Conservation (phyloP, 2,797 vertebrate species). For the Neosilurus mollespiculum region DNA sequence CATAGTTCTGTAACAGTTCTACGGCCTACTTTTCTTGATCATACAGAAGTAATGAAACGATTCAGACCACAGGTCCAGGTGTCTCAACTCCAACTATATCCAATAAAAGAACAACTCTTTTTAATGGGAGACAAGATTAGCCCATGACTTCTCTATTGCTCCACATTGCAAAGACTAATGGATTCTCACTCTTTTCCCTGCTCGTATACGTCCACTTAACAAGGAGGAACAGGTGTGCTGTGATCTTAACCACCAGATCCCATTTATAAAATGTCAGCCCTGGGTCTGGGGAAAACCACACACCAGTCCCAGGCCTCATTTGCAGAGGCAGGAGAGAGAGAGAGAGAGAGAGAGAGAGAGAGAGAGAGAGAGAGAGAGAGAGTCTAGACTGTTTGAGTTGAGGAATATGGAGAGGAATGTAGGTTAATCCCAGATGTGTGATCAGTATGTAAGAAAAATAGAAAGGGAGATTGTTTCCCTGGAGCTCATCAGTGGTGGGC, state of each 20-base stretch:
- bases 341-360: background rate
- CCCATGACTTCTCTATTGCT: constrained; percentile 41
- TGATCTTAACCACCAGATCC: constrained; percentile 44
- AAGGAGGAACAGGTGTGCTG: constrained; percentile 54
- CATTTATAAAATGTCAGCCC: constrained; percentile 56
- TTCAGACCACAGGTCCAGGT: constrained; percentile 1
- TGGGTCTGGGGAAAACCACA: constrained; percentile 18
- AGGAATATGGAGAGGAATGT: constrained; percentile 19
- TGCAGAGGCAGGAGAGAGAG: constrained; percentile 19
- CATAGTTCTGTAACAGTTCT: background rate
- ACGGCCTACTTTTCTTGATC: constrained; percentile 1
- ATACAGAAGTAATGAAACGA: background rate
- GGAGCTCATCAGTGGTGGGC: background rate
- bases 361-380: background rate
- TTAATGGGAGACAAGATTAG: constrained; percentile 44
- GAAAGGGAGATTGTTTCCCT: background rate
- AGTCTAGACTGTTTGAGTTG: constrained; percentile 49
- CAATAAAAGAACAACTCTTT: constrained; percentile 7
- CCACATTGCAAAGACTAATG: constrained; percentile 50
- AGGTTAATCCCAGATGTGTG: background rate
- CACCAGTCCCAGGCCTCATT: constrained; percentile 42
- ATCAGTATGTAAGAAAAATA: constrained; percentile 10
- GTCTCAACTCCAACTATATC: background rate
- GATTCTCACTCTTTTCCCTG: constrained; percentile 39
- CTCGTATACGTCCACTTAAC: constrained; percentile 55